phyloP scores from a whole-genome alignment of 2,113 vertebrate genomes.

The Amphiprion ocellaris region DNA sequence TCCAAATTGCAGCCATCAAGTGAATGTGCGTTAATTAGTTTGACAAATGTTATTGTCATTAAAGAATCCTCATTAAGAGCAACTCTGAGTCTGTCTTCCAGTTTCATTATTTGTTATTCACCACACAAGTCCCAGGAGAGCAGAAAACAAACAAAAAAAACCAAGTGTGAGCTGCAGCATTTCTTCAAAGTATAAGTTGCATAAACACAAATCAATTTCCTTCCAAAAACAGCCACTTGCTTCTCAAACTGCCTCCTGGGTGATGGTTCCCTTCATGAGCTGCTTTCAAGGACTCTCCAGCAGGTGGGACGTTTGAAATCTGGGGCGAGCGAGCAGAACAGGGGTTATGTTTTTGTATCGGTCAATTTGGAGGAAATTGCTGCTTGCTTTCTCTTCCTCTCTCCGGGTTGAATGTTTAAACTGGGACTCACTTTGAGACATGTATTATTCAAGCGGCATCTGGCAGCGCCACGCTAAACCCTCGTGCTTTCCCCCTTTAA shows the following conservation, averaged over 20 bases:
- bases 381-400: neutral
- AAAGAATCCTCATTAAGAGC: too few relatives aligned
- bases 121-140: neutral
- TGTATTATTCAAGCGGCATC: conserved; percentile 64
- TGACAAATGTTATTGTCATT: too few relatives aligned
- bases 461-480: conserved; percentile 35
- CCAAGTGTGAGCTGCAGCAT: conserved; percentile 10
- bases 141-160: neutral
- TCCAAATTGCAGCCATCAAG: too few relatives aligned
- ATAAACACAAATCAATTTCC: conserved; percentile 27
- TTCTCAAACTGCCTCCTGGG: conserved; percentile 15
- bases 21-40: too few relatives aligned
- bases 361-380: conserved; percentile 2
- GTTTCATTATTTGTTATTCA: conserved; percentile 5
- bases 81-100: too few relatives aligned
- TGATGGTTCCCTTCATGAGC: conserved; percentile 28
- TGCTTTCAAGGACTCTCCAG: conserved; percentile 47
- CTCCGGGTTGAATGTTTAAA: conserved; percentile 23
- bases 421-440: conserved; percentile 30
- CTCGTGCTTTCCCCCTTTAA: conserved; percentile 3
- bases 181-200: neutral
- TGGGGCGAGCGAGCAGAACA: neutral
- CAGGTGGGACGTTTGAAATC: conserved; percentile 31
- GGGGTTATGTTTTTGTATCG: neutral
- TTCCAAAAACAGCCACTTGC: neutral